A percentile compares a stretch with the other conserved stretches of the same genome.
Conservation (phyloP, 2,888 invertebrate genomes). For the Adelognathus sp. region DNA sequence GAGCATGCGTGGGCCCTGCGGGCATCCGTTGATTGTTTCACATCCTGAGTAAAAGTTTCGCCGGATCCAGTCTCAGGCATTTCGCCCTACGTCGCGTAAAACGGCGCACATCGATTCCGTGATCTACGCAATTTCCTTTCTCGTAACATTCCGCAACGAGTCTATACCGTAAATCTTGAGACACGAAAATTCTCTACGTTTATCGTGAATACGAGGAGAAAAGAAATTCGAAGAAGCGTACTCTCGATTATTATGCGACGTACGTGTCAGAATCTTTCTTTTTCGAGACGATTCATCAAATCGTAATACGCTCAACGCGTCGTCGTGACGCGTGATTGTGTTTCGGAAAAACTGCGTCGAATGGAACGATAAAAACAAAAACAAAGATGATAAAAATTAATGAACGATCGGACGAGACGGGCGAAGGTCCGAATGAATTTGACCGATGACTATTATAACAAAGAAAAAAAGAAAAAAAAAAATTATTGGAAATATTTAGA, state of each 20-base stretch:
- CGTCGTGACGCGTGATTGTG: constrained; percentile 41
- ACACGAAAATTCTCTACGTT: constrained; percentile 6
- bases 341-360: constrained; percentile 58
- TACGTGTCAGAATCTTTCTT: not conserved
- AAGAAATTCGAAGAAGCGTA: not conserved
- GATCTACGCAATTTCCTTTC: constrained; percentile 44
- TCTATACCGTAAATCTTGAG: constrained; percentile 26
- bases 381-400: not conserved
- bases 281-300: constrained; percentile 8
- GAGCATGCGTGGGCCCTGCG: not conserved
- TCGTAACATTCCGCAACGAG: constrained; percentile 59
- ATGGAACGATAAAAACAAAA: constrained; percentile 34
- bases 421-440: constrained; percentile 29
- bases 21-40: constrained; percentile 11
- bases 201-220: not conserved
- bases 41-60: constrained; percentile 4
- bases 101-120: constrained; percentile 34
- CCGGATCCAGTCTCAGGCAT: constrained; percentile 17
- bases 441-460: constrained; percentile 33
- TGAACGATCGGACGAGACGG: constrained; percentile 60
- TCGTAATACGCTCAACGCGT: not conserved
- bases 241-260: constrained; percentile 24
- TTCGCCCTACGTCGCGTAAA: constrained; percentile 29
- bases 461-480: not conserved
- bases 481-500: not conserved